These are phyloP conservation scores for Venusia cambrica DNA, from an alignment of 2,888 invertebrate genomes.

Conservation along the genomic window DNA sequence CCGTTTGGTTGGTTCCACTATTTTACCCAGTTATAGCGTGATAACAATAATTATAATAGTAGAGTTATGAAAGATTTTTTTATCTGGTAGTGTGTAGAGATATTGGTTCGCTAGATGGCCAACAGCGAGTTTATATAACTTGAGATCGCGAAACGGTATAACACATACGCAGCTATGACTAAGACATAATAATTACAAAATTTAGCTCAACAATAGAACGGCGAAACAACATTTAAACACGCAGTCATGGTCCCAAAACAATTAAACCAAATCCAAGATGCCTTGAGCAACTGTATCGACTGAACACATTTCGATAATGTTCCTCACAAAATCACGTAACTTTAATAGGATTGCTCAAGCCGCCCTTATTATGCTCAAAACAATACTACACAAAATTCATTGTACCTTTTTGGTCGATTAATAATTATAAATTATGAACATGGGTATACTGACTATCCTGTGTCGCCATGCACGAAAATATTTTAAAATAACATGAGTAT, in stretches of 20 bases:
- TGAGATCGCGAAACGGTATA: conserved; percentile 7
- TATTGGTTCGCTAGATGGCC: no score
- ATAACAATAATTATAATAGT: no score
- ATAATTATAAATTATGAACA: conserved; percentile 33
- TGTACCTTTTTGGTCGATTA: conserved; percentile 43
- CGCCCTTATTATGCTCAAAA: conserved; percentile 34
- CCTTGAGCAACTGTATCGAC: conserved; percentile 7
- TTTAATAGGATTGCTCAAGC: conserved; percentile 17
- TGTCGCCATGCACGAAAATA: conserved; percentile 54
- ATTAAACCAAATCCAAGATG: conserved; percentile 20
- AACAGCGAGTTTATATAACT: conserved; percentile 2
- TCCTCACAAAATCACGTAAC: neutral
- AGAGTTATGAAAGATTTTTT: no score
- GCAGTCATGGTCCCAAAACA: conserved; percentile 60
- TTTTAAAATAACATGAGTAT: conserved; percentile 36
- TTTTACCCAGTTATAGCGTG: no score
- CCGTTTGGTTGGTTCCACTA: no score
- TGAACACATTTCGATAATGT: neutral
- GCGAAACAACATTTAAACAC: conserved; percentile 32
- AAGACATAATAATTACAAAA: conserved; percentile 11
- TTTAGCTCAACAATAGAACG: conserved; percentile 22
- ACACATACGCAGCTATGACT: conserved; percentile 10
- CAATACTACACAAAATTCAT: conserved; percentile 43
- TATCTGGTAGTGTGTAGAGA: no score
- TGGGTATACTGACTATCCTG: conserved; percentile 55